Evolutionary conservation across 2,113 vertebrate genomes (phyloP), one percentile per base, ranked within the genome.

Genomic region (Scomber japonicus): DNA sequence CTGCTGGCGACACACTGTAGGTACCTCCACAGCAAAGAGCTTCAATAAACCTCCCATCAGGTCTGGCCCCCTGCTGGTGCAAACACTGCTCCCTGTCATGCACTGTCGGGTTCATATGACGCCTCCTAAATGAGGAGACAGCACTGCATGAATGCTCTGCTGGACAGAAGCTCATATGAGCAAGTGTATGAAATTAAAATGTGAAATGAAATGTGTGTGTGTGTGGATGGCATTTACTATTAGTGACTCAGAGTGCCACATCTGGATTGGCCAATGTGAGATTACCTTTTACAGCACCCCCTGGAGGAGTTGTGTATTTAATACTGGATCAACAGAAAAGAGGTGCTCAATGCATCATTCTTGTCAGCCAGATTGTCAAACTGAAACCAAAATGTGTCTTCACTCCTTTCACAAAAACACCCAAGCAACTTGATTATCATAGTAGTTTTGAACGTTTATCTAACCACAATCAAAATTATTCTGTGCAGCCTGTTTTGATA

Each of bases 31-130:
- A 56, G 14, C 31, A 45, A 50, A 63, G 16, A 46, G 54, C 35
- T 19, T 67, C 35, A 63, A 24, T 10, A 63, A 27, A 80, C 16
- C 61, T 72, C 31, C 19, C 30, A 31, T 65, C 51, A 69, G 53
- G 19, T 27, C 21, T 7, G 12, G 53, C 71, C 78, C 55, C 74
- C 79, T 88, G 70, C 76, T 78, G 87, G 65, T 62, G 55, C 9
- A 35, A 61, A 82, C 49, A 13, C 14, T 3, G 14, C 66, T 72
- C 57, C 14, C 48, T 21, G 71, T 71, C 63, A 53, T 63, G 63
- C 64, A 70, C 57, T 51, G 68, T 19, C 12, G 44, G 53, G 40
- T 10, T 4, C 67, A 72, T n/a, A 45, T 55, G 30, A 69, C 16
- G 11, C 46, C 51, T 45, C 12, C 30, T 56, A 30, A 56, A 78